Evolutionary conservation across 2,888 invertebrate species (phyloP), one percentile per base, ranked within the genome.

Genomic region (Aphodius sticticus): DNA sequence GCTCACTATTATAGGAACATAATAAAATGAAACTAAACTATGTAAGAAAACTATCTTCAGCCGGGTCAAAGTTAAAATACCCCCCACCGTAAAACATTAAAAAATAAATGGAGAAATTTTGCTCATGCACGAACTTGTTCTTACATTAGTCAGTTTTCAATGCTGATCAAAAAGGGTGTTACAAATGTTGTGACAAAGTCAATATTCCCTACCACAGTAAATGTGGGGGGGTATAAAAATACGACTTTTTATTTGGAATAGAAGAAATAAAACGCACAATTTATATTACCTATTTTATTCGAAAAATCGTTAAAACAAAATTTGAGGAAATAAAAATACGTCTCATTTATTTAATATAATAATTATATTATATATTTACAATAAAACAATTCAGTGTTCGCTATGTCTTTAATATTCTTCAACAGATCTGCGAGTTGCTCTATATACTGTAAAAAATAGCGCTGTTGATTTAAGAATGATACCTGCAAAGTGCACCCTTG

Each of bases 341-440:
- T 85, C 84, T 84, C 83, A 84, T 85, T 84, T 84, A 84, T 85
- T 84, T 84, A 53, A 53, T 53, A 53, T 53, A 53, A 53, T 53
- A 85, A 85, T 85, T 84, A 84, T 85, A 85, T 84, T 85, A 85
- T 85, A 84, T 86, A 86, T 86, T 85, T 86, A 86, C 86, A 86
- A 85, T 85, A 85, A 84, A 86, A 84, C 85, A 85, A 85, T 84
- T 83, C 53, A 53, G 53, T 53, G 53, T 53, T 53, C 12, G 53
- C 53, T 53, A 53, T 53, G 53, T 53, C 53, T 53, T 53, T 53
- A 53, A 53, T 38, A 38, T 53, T 53, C 53, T 53, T 53, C 53
- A 53, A 53, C 53, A 53, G 53, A 53, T 53, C 53, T 53, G 53
- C 53, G 53, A 53, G 53, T 53, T 53, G 53, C 53, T 53, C 53